Percentiles rank a stretch among this genome's conserved stretches.
Conservation (phyloP, 2,797 vertebrate species). For the Taenioides sp. region DNA sequence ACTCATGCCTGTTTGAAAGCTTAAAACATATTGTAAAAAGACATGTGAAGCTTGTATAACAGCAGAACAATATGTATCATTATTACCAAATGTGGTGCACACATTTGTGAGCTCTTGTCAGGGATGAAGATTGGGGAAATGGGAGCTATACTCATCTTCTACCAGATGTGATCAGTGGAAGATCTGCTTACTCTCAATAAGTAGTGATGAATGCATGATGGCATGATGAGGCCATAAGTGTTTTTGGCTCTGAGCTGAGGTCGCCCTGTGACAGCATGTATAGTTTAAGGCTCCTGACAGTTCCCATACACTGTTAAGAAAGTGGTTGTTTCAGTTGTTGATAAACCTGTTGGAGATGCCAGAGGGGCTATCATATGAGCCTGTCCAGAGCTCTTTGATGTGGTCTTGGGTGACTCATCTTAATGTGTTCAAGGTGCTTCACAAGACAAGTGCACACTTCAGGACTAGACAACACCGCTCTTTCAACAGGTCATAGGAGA, state of each 20-base stretch:
- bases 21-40: slow-evolving; percentile 7
- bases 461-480: slow-evolving; percentile 41
- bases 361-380: slow-evolving; percentile 37
- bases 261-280: slow-evolving; percentile 29
- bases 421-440: slow-evolving; percentile 60
- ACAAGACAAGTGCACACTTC: slow-evolving; percentile 13
- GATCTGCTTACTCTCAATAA: slow-evolving; percentile 51
- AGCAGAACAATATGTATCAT: slow-evolving; percentile 36
- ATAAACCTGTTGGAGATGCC: slow-evolving; percentile 50
- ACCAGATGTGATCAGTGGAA: slow-evolving; percentile 62
- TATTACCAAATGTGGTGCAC: slow-evolving; percentile 35
- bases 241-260: slow-evolving; percentile 39
- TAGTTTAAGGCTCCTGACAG: slow-evolving; percentile 50
- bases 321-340: slow-evolving; percentile 26
- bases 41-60: slow-evolving; percentile 33
- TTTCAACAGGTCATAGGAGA: slow-evolving; percentile 26
- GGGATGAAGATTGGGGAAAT: slow-evolving; percentile 41
- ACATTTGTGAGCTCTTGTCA: slow-evolving; percentile 38
- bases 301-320: slow-evolving; percentile 40
- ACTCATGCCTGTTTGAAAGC: slow-evolving; percentile 8
- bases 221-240: slow-evolving; percentile 50
- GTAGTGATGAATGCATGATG: slow-evolving; percentile 43
- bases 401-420: slow-evolving; percentile 54
- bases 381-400: slow-evolving; percentile 52
- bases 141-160: slow-evolving; percentile 19